phyloP scores from a whole-genome alignment of 1,140 invertebrate species.

The Drosophila repletoides region DNA sequence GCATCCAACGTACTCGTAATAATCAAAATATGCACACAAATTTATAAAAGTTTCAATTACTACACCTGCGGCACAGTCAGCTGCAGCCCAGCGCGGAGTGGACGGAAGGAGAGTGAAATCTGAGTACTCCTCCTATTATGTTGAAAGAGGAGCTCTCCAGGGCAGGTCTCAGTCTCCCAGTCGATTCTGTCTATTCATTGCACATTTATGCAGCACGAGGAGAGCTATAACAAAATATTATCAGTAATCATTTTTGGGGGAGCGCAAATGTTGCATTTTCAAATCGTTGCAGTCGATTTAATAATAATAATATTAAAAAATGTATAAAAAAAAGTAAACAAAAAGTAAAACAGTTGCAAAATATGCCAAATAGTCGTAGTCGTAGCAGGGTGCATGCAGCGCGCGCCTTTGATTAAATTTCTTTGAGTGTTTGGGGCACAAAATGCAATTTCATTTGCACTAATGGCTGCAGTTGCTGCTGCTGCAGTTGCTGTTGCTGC shows the following conservation, averaged over 20 bases:
- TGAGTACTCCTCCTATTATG: no score
- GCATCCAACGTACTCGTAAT: constrained; percentile 46
- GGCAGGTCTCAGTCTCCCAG: not conserved
- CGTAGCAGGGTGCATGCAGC: constrained; percentile 23
- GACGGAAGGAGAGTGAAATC: no score
- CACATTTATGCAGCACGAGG: no score
- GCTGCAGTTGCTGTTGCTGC: constrained; percentile 6
- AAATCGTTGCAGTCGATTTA: constrained; percentile 60
- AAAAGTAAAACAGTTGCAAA: constrained; percentile 18
- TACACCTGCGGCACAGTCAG: constrained; percentile 27
- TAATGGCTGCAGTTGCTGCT: constrained; percentile 60
- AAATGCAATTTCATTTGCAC: constrained; percentile 79
- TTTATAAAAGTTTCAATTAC: constrained; percentile 66
- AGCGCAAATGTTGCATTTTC: constrained; percentile 5
- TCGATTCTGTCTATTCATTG: constrained; percentile 13
- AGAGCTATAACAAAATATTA: constrained; percentile 41
- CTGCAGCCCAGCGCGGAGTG: not conserved
- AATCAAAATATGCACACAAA: constrained; percentile 57
- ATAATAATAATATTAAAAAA: constrained; percentile 48
- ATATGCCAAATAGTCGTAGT: constrained; percentile 56
- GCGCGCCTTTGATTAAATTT: constrained; percentile 74
- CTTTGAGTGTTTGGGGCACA: constrained; percentile 77
- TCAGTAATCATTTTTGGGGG: constrained; percentile 41
- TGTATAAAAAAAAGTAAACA: not conserved
- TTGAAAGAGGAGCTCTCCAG: constrained; percentile 15